phyloP scores from a whole-genome alignment of 2,888 invertebrate species.

The Drosophila nr. perissopoda region DNA sequence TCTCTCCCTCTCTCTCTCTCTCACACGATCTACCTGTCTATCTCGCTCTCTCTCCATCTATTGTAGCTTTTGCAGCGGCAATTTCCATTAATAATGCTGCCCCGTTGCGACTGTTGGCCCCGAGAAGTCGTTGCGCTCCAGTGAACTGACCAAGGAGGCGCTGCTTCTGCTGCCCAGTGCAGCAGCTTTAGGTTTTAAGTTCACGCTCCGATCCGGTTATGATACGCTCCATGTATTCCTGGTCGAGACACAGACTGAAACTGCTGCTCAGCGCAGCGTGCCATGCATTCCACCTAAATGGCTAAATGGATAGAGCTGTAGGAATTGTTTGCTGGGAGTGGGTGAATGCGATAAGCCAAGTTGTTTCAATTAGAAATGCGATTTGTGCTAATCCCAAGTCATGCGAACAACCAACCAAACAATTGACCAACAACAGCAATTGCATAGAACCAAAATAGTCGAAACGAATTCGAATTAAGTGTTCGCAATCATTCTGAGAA shows the following conservation, averaged over 20 bases:
- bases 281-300: conserved; percentile 74
- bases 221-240: conserved; percentile 68
- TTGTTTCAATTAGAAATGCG: conserved; percentile 71
- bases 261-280: conserved; percentile 74
- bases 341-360: conserved; percentile 64
- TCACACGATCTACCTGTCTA: neutral
- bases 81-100: conserved; percentile 74
- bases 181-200: conserved; percentile 70
- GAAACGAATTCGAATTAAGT: neutral
- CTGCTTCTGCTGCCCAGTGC: conserved; percentile 45
- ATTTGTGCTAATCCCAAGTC: conserved; percentile 67
- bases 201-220: conserved; percentile 80
- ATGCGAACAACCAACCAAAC: conserved; percentile 50
- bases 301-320: conserved; percentile 64
- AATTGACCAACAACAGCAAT: neutral
- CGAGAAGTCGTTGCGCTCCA: conserved; percentile 60
- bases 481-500: neutral
- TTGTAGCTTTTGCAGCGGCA: conserved; percentile 49
- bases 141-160: conserved; percentile 40
- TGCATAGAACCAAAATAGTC: neutral
- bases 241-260: conserved; percentile 17
- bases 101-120: conserved; percentile 31
- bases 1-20: neutral
- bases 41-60: neutral
- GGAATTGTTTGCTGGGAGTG: conserved; percentile 2